Conservation (phyloP, 2,113 vertebrate genomes). For the Xiphias gladius region DNA sequence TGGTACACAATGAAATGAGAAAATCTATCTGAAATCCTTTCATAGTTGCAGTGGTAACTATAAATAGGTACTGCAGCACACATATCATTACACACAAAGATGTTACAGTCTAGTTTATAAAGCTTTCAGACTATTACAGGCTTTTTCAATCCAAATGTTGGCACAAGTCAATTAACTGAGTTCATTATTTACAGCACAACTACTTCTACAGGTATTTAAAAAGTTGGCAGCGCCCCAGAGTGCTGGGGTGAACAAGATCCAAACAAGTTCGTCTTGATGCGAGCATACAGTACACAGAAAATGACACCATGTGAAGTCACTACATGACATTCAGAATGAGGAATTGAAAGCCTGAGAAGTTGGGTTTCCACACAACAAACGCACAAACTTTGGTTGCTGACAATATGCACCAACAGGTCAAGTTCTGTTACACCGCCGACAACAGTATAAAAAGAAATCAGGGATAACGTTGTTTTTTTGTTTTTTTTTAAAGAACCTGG, state of each 20-base stretch:
- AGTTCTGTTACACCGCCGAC: constrained; percentile 53
- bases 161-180: constrained; percentile 57
- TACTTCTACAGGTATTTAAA: constrained; percentile 17
- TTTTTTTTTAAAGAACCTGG: constrained; percentile 35
- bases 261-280: constrained; percentile 13
- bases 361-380: constrained; percentile 46
- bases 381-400: constrained; percentile 80
- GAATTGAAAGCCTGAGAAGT: constrained; percentile 78
- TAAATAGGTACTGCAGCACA: constrained; percentile 61
- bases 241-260: constrained; percentile 4
- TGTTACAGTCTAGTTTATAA: constrained; percentile 53
- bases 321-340: constrained; percentile 73
- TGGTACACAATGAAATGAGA: constrained; percentile 31
- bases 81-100: constrained; percentile 48
- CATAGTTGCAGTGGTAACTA: constrained; percentile 60
- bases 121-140: constrained; percentile 52
- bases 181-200: constrained; percentile 57
- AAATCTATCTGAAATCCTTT: constrained; percentile 49
- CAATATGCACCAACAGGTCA: constrained; percentile 66
- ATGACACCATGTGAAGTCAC: constrained; percentile 46
- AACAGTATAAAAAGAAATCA: constrained; percentile 32
- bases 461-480: background rate
- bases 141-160: constrained; percentile 52
- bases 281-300: constrained; percentile 41
- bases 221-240: constrained; percentile 27